phyloP scores from a whole-genome alignment of 2,797 vertebrate genomes.

The Trachurus trachurus region DNA sequence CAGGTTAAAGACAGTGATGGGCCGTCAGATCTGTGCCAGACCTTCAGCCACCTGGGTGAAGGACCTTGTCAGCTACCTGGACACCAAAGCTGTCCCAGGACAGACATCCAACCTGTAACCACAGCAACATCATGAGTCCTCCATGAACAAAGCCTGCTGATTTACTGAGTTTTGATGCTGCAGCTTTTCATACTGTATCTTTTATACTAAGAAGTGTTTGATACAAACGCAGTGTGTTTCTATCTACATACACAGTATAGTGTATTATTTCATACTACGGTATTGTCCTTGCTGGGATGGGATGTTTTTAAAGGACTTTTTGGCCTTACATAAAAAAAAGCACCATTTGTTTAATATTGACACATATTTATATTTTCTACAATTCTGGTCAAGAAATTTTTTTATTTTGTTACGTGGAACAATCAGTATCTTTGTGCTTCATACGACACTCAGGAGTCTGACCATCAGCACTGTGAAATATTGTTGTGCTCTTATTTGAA shows the following conservation, averaged over 20 bases:
- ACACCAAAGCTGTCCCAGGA: constrained; percentile 47
- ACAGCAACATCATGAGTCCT: background rate
- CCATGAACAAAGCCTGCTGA: background rate
- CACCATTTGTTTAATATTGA: background rate
- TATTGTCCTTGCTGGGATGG: background rate
- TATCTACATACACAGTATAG: background rate
- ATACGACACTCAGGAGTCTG: background rate
- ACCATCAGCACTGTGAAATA: constrained; percentile 42
- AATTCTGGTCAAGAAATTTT: no score
- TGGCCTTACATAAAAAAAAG: background rate
- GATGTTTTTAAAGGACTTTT: background rate
- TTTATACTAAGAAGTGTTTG: background rate
- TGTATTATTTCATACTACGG: no score
- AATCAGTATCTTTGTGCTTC: background rate
- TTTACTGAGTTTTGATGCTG: background rate
- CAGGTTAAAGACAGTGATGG: constrained; percentile 73
- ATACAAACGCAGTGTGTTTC: constrained; percentile 1
- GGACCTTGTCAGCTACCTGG: constrained; percentile 58
- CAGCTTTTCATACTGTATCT: constrained; percentile 7
- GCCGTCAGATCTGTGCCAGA: constrained; percentile 70
- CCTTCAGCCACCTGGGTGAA: constrained; percentile 76
- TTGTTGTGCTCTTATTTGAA: constrained; percentile 3
- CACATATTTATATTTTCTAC: no score
- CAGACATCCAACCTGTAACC: constrained; percentile 46
- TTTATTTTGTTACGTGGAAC: background rate